These are phyloP conservation scores for Tenodera sinensis DNA, from an alignment of 2,888 invertebrate genomes.

Conservation along the genomic window DNA sequence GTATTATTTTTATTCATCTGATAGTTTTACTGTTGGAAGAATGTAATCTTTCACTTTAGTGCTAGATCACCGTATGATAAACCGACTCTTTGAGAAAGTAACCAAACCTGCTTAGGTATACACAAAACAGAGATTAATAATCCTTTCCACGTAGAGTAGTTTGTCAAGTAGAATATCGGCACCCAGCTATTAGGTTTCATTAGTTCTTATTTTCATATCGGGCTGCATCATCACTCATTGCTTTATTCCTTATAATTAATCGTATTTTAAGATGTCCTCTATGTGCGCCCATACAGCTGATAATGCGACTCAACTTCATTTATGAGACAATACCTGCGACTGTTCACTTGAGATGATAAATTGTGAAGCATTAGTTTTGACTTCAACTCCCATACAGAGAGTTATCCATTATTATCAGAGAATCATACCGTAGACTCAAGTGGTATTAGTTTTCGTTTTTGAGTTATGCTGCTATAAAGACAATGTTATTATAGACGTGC, in stretches of 20 bases:
- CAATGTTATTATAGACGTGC: too few species aligned
- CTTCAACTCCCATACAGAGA: background rate
- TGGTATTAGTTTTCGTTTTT: too few species aligned
- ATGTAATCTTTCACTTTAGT: background rate
- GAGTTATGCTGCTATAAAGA: too few species aligned
- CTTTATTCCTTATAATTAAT: background rate
- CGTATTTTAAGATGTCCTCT: background rate
- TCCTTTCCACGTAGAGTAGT: background rate
- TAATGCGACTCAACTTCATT: background rate
- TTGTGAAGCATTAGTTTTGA: background rate
- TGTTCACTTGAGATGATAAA: background rate
- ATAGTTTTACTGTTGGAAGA: too few species aligned
- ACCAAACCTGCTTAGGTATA: background rate
- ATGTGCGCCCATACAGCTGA: background rate
- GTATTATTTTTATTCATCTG: too few species aligned
- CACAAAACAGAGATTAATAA: background rate
- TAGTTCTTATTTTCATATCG: background rate
- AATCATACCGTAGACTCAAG: too few species aligned
- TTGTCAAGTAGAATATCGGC: background rate
- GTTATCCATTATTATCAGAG: background rate
- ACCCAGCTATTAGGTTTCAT: background rate
- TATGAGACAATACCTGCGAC: background rate
- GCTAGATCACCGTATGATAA: background rate
- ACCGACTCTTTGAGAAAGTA: background rate
- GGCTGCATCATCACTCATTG: background rate